phyloP scores from a whole-genome alignment of 2,797 vertebrate genomes.

The Danio jaintianensis region DNA sequence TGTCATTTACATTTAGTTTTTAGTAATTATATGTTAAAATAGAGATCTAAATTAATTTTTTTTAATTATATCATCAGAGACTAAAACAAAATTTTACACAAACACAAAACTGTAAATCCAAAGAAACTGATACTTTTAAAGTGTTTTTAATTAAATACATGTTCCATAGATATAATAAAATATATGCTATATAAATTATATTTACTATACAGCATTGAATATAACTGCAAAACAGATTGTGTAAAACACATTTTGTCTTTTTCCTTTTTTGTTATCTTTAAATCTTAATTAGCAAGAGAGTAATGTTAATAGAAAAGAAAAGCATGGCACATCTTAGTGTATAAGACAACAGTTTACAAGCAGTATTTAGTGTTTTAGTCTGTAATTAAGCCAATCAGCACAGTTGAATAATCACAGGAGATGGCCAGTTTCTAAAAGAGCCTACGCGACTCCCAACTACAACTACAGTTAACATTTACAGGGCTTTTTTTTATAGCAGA shows the following conservation, averaged over 20 bases:
- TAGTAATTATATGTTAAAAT: too few relatives aligned
- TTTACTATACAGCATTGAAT: not conserved
- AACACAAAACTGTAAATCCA: too few relatives aligned
- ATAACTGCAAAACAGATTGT: not conserved
- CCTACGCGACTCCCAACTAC: not conserved
- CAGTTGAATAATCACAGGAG: conserved; percentile 25
- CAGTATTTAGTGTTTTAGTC: not conserved
- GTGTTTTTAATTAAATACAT: too few relatives aligned
- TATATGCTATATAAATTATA: too few relatives aligned
- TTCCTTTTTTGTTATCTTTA: too few relatives aligned
- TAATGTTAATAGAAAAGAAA: not conserved
- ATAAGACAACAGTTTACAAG: not conserved
- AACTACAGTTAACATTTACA: conserved; percentile 18
- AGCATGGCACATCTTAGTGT: not conserved
- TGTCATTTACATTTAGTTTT: too few relatives aligned
- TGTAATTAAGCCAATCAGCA: conserved; percentile 19
- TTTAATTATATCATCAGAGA: too few relatives aligned
- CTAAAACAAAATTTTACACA: too few relatives aligned
- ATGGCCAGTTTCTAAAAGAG: not conserved
- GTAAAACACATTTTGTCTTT: not conserved
- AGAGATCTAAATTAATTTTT: too few relatives aligned
- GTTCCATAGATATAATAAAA: too few relatives aligned
- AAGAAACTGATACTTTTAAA: too few relatives aligned
- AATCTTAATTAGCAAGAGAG: not conserved
- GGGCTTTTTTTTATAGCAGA: not conserved